Evolutionary conservation across 2,888 invertebrate species (phyloP), one percentile per base, ranked within the genome.

Genomic region (Drosophila demipolita): DNA sequence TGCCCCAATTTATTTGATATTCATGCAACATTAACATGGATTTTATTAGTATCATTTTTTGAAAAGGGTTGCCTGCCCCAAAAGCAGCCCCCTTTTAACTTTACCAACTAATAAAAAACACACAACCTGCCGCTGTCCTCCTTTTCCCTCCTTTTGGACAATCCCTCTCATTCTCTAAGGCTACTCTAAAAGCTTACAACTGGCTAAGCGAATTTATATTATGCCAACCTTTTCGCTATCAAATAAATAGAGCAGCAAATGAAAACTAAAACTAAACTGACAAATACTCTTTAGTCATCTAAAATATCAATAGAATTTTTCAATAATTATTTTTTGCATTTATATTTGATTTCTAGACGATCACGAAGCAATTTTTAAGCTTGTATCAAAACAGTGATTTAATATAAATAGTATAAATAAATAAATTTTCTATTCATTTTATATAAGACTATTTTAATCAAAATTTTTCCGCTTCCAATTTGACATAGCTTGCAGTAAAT

Each of bases 21-120:
- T 87, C 87, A 87, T 90, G 87, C 87, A 87, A 87, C 88, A 87
- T 90, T 87, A 87, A 87, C 90, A 90, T 90, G 87, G 90, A 87
- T 87, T 87, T 87, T 87, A 87, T 90, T 87, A 90, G 87, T 80
- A 83, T 88, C 89, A 88, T 88, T 88, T 90, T 90, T 90, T 87
- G 86, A 87, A 88, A 87, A 87, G 87, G 87, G 90, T 90, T 85
- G 59, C 72, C 53, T 53, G 38, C 38, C 15, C 20, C 20, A 33
- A 33, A 38, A 3, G 12, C n/a, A 15, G 33, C 20, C 15, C 20
- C 3, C 45, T 15, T n/a, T n/a, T 15, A 52, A 59, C 53, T 20
- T 40, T 35, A n/a, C 52, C 67, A 84, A 84, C 85, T 78, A 84
- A 84, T 80, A 84, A 79, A 79, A 77, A 73, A 71, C 17, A 52